A percentile compares a stretch with the other conserved stretches of the same genome.
These are phyloP conservation scores for Erannis defoliaria DNA, from an alignment of 2,888 invertebrate genomes.

Conservation along the genomic window DNA sequence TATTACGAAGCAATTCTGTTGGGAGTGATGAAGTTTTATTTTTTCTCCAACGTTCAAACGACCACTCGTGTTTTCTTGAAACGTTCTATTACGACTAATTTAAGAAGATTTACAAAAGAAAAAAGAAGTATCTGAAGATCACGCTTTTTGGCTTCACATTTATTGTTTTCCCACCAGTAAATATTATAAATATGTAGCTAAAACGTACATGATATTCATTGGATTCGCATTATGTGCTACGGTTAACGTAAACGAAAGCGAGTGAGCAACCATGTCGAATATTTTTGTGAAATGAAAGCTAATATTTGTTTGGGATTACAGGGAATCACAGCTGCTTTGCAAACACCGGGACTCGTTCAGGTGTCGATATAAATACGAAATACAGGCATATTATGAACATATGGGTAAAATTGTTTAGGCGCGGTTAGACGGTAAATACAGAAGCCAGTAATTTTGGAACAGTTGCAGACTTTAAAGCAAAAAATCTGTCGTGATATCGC, in stretches of 20 bases:
- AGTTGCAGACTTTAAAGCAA: slow-evolving; percentile 10
- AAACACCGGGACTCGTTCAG: slow-evolving; percentile 49
- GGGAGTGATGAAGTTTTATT: neutral
- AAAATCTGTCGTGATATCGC: slow-evolving; percentile 6
- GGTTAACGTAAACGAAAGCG: slow-evolving; percentile 34
- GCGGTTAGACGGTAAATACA: slow-evolving; percentile 12
- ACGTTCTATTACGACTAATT: slow-evolving; percentile 1
- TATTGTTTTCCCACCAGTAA: slow-evolving; percentile 17
- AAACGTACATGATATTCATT: slow-evolving; percentile 23
- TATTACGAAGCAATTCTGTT: no score
- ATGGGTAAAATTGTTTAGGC: slow-evolving; percentile 9
- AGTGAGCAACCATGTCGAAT: slow-evolving; percentile 47
- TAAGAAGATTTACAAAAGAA: slow-evolving; percentile 11
- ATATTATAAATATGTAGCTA: slow-evolving; percentile 23
- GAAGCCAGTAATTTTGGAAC: slow-evolving; percentile 7
- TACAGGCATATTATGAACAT: slow-evolving; percentile 27
- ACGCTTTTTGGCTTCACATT: slow-evolving; percentile 5
- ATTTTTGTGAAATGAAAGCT: slow-evolving; percentile 56
- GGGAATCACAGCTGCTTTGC: slow-evolving; percentile 54
- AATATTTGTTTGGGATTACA: slow-evolving; percentile 68
- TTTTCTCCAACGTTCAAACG: neutral
- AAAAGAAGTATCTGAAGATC: slow-evolving; percentile 1
- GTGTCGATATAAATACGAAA: slow-evolving; percentile 39
- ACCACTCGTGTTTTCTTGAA: neutral
- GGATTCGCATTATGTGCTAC: slow-evolving; percentile 19